Evolutionary conservation across 2,113 vertebrate species (phyloP).

Genomic region (Catagonus wagneri): DNA sequence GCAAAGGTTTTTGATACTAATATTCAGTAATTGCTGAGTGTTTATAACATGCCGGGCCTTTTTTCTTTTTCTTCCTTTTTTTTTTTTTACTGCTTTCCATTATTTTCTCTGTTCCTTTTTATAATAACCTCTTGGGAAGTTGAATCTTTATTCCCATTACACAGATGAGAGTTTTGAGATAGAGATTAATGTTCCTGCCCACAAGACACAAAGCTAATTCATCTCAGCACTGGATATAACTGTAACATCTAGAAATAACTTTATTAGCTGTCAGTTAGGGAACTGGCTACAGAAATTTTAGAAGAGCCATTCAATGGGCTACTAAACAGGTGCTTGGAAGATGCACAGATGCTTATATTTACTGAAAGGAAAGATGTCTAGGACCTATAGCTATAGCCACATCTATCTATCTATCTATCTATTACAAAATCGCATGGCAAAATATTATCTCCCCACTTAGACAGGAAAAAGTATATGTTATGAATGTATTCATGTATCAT

Average conservation of each 20-base stretch:
- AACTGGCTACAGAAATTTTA: not conserved
- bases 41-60: not conserved
- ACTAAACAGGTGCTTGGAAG: not conserved
- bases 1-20: not conserved
- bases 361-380: not conserved
- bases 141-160: not conserved
- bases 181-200: not conserved
- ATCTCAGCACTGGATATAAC: no score
- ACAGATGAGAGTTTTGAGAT: not conserved
- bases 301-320: not conserved
- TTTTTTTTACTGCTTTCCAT: not conserved
- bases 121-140: not conserved
- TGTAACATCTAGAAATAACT: not conserved
- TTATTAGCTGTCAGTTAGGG: not conserved
- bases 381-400: not conserved
- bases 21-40: not conserved
- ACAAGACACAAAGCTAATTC: not conserved
- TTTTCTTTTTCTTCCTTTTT: no score
- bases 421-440: not conserved
- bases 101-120: not conserved
- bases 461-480: not conserved
- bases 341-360: not conserved
- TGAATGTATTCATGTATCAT: not conserved
- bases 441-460: not conserved
- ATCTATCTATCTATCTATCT: not conserved